Evolutionary conservation across 2,888 invertebrate species (phyloP), one percentile per base, ranked within the genome.

Genomic region (Coleophora deauratella): DNA sequence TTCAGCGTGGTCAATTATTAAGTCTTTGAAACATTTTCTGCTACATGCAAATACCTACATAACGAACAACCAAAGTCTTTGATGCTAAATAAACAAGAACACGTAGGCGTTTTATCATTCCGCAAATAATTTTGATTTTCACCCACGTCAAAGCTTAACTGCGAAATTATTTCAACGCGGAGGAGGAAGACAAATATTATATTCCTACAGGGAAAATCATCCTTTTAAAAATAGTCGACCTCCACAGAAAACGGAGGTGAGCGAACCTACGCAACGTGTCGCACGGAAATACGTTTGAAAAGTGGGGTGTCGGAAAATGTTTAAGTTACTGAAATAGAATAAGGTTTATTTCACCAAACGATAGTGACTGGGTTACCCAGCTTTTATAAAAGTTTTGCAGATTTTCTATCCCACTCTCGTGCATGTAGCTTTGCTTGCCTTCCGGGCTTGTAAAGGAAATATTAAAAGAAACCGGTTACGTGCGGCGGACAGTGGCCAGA

Each of bases 391-490:
- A 60, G 57, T 63, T 62, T 21, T 21, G 6, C 21, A 21, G 21
- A 21, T 21, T 21, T 21, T 21, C 6, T 21, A n/a, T n/a, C n/a
- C n/a, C n/a, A 4, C 21, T 21, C 21, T 6, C 21, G 21, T 21
- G 21, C 21, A 6, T 21, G 3, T 21, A 21, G 21, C 21, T 21
- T 66, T 64, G 21, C 21, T 21, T 66, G 64, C 53, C 51, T 51
- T 54, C 52, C 58, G 54, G 62, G 58, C 63, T 66, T 63, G 61
- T 63, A 69, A 65, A 58, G 55, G 50, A 54, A 62, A 67, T 69
- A 70, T n/a, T n/a, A 71, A 71, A 56, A 49, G 47, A 56, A 77
- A 79, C 82, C 79, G 77, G 81, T 80, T 6, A n/a, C n/a, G n/a
- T n/a, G 21, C 21, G 21, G 21, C 62, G 51, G 59, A 54, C 64